phyloP scores from a whole-genome alignment of 2,888 invertebrate species.

The Lepas anatifera region DNA sequence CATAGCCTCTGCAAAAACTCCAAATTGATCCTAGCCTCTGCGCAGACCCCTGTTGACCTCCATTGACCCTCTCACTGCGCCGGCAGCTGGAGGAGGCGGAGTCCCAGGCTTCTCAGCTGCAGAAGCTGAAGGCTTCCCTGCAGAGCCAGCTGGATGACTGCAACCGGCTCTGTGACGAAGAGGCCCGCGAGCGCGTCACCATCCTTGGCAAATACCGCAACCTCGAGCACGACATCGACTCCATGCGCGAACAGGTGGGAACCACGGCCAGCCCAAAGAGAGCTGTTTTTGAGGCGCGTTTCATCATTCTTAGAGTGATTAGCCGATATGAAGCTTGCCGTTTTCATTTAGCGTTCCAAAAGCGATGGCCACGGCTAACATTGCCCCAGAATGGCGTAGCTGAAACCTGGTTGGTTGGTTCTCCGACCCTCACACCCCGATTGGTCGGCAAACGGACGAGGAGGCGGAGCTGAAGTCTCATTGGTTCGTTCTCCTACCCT shows the following conservation, averaged over 20 bases:
- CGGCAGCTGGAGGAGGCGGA: constrained; percentile 83
- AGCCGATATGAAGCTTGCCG: too few relatives aligned
- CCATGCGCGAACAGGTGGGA: constrained; percentile 22
- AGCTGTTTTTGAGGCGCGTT: too few relatives aligned
- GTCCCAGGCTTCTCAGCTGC: constrained; percentile 89
- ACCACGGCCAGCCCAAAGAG: too few relatives aligned
- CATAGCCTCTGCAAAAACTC: too few relatives aligned
- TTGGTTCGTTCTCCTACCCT: constrained; percentile 84
- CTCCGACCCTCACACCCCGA: not conserved
- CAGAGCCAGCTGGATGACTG: constrained; percentile 95
- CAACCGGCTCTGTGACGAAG: constrained; percentile 95
- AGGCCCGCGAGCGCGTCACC: constrained; percentile 46
- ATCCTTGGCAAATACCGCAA: constrained; percentile 39
- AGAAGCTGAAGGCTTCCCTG: constrained; percentile 92
- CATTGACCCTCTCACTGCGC: too few relatives aligned
- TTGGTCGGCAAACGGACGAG: constrained; percentile 51
- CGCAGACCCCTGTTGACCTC: too few relatives aligned
- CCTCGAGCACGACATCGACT: constrained; percentile 42
- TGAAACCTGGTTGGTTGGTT: constrained; percentile 36
- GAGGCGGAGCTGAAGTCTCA: constrained; percentile 47
- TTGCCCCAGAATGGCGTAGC: too few relatives aligned
- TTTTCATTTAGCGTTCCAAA: too few relatives aligned
- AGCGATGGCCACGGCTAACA: too few relatives aligned
- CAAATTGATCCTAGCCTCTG: too few relatives aligned
- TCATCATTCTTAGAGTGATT: too few relatives aligned